Percentiles rank a stretch among this genome's conserved stretches.
These are phyloP conservation scores for Caenorhabditis sp. DNA, from an alignment of 2,888 invertebrate genomes.

Conservation along the genomic window DNA sequence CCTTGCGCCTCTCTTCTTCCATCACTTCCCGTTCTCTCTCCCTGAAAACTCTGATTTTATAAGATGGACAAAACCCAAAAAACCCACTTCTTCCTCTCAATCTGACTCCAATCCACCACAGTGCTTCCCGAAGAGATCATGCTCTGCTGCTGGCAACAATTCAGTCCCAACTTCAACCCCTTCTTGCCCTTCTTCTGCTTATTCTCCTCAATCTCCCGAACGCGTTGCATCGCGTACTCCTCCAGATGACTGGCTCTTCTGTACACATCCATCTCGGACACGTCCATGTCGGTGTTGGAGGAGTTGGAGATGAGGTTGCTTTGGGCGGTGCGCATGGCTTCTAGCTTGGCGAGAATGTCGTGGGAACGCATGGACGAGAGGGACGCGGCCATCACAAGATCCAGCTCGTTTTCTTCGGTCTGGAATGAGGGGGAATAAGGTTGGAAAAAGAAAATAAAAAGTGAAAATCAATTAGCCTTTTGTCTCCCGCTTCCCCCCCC, in stretches of 20 bases:
- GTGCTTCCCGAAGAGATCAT: slow-evolving; percentile 72
- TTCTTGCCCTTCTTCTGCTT: slow-evolving; percentile 68
- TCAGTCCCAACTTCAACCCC: slow-evolving; percentile 64
- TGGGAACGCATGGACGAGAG: slow-evolving; percentile 78
- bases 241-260: slow-evolving; percentile 76
- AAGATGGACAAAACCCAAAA: background rate
- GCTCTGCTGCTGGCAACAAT: slow-evolving; percentile 70
- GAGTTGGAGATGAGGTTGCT: slow-evolving; percentile 35
- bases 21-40: slow-evolving; percentile 62
- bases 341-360: slow-evolving; percentile 76
- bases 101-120: slow-evolving; percentile 67
- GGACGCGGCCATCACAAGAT: slow-evolving; percentile 86
- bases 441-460: slow-evolving; percentile 13
- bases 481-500: no score
- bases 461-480: background rate
- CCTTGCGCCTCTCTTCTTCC: slow-evolving; percentile 71
- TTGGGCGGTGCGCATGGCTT: slow-evolving; percentile 60
- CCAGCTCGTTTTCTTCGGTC: slow-evolving; percentile 85
- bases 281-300: slow-evolving; percentile 57
- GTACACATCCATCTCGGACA: slow-evolving; percentile 76
- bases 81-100: slow-evolving; percentile 68
- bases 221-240: slow-evolving; percentile 72
- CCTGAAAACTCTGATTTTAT: slow-evolving; percentile 44
- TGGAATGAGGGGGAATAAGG: slow-evolving; percentile 19
- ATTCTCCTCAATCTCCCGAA: slow-evolving; percentile 68